Base-by-base conservation (phyloP, 2,888 invertebrate genomes). In the Sesia bembeciformis region DNA sequence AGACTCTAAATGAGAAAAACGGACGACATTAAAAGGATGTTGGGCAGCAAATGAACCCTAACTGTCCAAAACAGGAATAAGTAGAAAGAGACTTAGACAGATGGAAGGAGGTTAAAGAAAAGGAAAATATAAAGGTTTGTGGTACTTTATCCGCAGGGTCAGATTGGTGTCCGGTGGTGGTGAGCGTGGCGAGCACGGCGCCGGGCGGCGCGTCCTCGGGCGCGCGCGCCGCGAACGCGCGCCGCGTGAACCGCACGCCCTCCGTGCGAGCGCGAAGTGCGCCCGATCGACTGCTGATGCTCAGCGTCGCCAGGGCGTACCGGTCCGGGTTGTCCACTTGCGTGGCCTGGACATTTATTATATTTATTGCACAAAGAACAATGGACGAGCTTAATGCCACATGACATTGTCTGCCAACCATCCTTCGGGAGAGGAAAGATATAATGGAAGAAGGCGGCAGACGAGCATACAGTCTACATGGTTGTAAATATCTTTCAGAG, bases 301-400 rank as follows among this genome's bases (percentile, higher is more conserved):
- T 92, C 54, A 97, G 90, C 0, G 97, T 97, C 1, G 96, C 94
- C 57, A 97, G 86, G 0, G 97, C 96, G 77, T 96, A 96, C 54
- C 96, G 92, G 85, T 97, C 97, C 0, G 94, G 89, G 89, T 97
- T 97, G 83, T 97, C 96, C 58, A 93, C 90, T 74, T 95, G 95
- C 1, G 93, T 94, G 5, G 95, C 95, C 92, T 94, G 83, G 1
- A 65, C 8, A 39, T 7, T 23, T 23, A 23, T 23, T 23, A 23
- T 1, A 23, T 23, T 23, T 23, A 23, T 23, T 23, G 23, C 23
- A 23, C 23, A 23, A 23, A 23, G 23, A 1, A 23, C 23, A 23
- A 23, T 23, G 23, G 23, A 23, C 23, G 23, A 23, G 23, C 23
- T 23, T 23, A 23, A 23, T 23, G 1, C 23, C 2, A 23, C 23